These are phyloP conservation scores for Lacanobia wlatinum DNA, from an alignment of 2,888 invertebrate species.

Conservation along the genomic window DNA sequence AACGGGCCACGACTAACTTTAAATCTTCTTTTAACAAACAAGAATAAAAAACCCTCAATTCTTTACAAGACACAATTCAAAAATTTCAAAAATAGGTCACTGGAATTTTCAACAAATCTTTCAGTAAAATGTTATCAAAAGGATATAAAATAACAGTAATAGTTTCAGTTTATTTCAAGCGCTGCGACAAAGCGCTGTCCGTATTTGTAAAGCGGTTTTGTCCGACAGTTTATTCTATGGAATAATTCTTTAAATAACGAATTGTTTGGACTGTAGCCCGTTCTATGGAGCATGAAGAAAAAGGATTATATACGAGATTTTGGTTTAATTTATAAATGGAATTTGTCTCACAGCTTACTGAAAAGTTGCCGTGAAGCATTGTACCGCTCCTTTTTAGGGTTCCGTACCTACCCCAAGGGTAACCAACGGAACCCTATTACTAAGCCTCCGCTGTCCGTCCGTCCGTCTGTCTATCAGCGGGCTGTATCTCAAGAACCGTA, in stretches of 20 bases:
- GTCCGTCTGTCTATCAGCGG: no score
- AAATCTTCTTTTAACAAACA: not conserved
- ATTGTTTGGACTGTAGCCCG: not conserved
- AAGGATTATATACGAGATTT: slow-evolving; percentile 3
- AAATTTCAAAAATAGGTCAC: slow-evolving; percentile 29
- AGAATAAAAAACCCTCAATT: not conserved
- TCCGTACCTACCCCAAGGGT: no score
- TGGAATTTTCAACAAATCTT: slow-evolving; percentile 15
- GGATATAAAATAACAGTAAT: slow-evolving; percentile 29
- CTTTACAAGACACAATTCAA: not conserved
- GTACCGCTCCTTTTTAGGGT: no score
- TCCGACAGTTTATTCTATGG: slow-evolving; percentile 1
- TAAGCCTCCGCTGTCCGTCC: no score
- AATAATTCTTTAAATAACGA: slow-evolving; percentile 29
- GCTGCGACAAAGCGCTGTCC: slow-evolving; percentile 29
- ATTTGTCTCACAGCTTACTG: not conserved
- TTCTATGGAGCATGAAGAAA: not conserved
- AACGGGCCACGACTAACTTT: not conserved
- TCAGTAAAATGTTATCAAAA: slow-evolving; percentile 28
- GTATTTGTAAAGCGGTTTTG: slow-evolving; percentile 52
- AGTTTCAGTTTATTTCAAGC: slow-evolving; percentile 35
- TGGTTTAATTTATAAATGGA: not conserved
- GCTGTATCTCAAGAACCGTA: no score
- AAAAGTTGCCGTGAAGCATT: not conserved
- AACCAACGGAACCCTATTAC: no score